phyloP scores from a whole-genome alignment of 2,797 vertebrate species.

The Periophthalmus magnuspinnatus region DNA sequence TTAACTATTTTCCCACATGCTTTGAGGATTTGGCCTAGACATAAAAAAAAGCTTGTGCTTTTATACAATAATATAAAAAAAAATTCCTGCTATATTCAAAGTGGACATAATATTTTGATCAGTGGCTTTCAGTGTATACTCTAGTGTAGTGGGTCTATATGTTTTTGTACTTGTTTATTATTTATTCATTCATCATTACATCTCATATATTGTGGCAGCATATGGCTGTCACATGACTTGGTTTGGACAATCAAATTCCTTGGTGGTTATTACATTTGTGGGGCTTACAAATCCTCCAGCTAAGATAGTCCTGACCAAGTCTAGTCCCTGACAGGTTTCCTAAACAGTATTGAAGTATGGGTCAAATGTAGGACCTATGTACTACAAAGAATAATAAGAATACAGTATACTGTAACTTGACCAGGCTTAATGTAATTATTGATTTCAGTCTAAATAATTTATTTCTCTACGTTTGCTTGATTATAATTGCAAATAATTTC shows the following conservation, averaged over 20 bases:
- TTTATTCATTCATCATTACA: not conserved
- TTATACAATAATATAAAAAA: too few relatives aligned
- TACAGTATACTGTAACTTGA: not conserved
- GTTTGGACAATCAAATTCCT: not conserved
- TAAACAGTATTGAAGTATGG: not conserved
- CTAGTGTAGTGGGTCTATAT: not conserved
- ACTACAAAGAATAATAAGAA: too few relatives aligned
- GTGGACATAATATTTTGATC: not conserved
- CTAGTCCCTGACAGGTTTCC: too few relatives aligned
- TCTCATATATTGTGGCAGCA: not conserved
- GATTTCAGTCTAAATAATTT: too few relatives aligned
- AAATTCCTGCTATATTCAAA: conserved; percentile 27
- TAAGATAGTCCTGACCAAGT: too few relatives aligned
- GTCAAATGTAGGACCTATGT: not conserved
- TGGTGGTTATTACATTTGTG: not conserved
- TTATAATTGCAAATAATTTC: too few relatives aligned
- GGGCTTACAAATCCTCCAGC: too few relatives aligned
- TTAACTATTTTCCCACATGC: conserved; percentile 29
- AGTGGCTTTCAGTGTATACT: not conserved
- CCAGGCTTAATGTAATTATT: too few relatives aligned
- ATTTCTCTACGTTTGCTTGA: too few relatives aligned
- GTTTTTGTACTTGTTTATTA: not conserved
- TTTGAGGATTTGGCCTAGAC: conserved; percentile 49
- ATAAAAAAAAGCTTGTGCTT: conserved; percentile 37
- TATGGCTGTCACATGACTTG: not conserved